phyloP scores from a whole-genome alignment of 2,888 invertebrate species.

The Yponomeuta plumbellus region DNA sequence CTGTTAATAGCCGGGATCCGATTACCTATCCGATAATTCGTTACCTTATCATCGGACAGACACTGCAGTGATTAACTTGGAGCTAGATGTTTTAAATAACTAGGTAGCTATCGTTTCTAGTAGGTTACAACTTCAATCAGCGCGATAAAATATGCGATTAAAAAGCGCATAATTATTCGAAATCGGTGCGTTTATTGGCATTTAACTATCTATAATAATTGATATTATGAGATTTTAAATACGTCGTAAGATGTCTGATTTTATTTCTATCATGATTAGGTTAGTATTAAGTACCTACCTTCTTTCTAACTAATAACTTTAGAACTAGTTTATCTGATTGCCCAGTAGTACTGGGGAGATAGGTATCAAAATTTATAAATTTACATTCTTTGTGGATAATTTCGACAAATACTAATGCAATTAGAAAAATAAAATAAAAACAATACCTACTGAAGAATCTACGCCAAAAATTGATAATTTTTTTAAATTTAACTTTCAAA shows the following conservation, averaged over 20 bases:
- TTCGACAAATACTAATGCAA: no score
- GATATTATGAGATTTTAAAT: not conserved
- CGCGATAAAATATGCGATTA: not conserved
- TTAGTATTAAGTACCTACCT: not conserved
- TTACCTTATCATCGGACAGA: not conserved
- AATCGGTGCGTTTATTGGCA: not conserved
- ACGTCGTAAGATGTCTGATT: not conserved
- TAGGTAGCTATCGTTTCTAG: not conserved
- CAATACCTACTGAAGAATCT: no score
- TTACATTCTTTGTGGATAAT: no score
- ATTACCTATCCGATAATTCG: not conserved
- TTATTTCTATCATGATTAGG: not conserved
- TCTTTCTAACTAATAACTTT: no score
- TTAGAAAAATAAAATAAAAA: no score
- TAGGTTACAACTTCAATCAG: not conserved
- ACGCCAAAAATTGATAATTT: no score
- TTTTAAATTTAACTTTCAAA: no score
- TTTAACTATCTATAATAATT: not conserved
- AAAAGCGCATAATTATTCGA: not conserved
- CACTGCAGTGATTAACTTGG: not conserved
- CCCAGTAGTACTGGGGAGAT: no score
- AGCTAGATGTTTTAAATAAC: no score
- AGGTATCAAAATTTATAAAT: no score
- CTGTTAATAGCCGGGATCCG: not conserved
- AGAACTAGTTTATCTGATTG: no score